phyloP scores from a whole-genome alignment of 2,888 invertebrate genomes.

The Dugesia japonica region DNA sequence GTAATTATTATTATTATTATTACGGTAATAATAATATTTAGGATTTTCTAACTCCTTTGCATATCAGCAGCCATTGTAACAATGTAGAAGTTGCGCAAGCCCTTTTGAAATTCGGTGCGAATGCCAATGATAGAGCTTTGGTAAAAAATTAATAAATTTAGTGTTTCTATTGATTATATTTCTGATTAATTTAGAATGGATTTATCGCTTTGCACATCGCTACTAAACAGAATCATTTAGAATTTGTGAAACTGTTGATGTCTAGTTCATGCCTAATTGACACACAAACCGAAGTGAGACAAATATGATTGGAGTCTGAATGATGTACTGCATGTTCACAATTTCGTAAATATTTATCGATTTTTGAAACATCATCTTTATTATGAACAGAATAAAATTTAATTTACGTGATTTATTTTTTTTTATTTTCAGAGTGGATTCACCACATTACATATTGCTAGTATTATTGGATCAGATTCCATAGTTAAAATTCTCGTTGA shows the following conservation, averaged over 20 bases:
- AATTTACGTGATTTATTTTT: too few relatives aligned
- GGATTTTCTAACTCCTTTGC: slow-evolving; percentile 88
- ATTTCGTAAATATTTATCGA: not conserved
- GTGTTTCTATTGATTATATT: not conserved
- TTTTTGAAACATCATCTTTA: too few relatives aligned
- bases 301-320: not conserved
- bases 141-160: not conserved
- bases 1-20: too few relatives aligned
- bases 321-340: not conserved
- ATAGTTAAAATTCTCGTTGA: not conserved
- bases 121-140: slow-evolving; percentile 69
- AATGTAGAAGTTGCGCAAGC: slow-evolving; percentile 80
- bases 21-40: slow-evolving; percentile 33
- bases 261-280: slow-evolving; percentile 85
- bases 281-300: slow-evolving; percentile 57
- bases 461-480: slow-evolving; percentile 75
- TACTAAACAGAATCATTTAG: slow-evolving; percentile 96
- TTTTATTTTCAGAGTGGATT: slow-evolving; percentile 59
- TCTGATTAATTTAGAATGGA: slow-evolving; percentile 67
- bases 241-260: slow-evolving; percentile 79
- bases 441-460: slow-evolving; percentile 89
- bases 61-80: slow-evolving; percentile 67
- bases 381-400: too few relatives aligned
- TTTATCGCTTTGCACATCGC: slow-evolving; percentile 97
- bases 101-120: slow-evolving; percentile 79